Evolutionary conservation across 1,140 invertebrate genomes (phyloP), one percentile per base, ranked within the genome.

Genomic region (Gyrodactylus salaris): DNA sequence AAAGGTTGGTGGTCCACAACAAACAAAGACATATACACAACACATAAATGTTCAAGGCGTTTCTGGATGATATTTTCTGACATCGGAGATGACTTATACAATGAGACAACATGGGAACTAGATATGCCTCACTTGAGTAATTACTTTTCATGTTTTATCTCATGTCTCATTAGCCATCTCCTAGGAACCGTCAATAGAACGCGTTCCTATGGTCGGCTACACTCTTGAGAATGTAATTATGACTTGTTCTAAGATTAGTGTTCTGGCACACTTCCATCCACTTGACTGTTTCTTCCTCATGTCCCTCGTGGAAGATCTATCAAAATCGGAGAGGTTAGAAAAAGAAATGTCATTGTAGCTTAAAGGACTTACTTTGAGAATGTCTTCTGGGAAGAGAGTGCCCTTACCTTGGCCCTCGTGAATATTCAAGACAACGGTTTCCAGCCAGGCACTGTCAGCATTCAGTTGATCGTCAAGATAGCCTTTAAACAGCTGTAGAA

Each of bases 381-480:
- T 24, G 21, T 25, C 21, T 24, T 20, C 20, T 21, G 21, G 70
- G 26, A 71, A 71, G 1, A 2, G 25, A 71, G 25, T 71, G 20
- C 25, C 21, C 26, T 25, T 71, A 16, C 34, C 34, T 54, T 54
- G 7, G n/a, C 21, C 21, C 25, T 71, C 70, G 26, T 71, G 70
- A 25, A 71, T 24, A 71, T 90, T 92, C 22, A 86, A 83, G 2
- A 87, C 91, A 21, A 86, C 82, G 0, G 91, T 95, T 81, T 97
- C 93, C 83, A 97, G 89, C 93, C 94, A 98, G 0, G 91, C 86
- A 81, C 96, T 95, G 79, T 97, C 93, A 34, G 80, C 80, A 78
- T 97, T 97, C 72, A 92, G 84, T 1, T 88, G 89, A 82, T 97
- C 93, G 82, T 97, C 91, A 0, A 96, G 89, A 81, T 95, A 95